Base-by-base conservation (phyloP, 2,113 vertebrate genomes). In the Callochromis pleurospilus region DNA sequence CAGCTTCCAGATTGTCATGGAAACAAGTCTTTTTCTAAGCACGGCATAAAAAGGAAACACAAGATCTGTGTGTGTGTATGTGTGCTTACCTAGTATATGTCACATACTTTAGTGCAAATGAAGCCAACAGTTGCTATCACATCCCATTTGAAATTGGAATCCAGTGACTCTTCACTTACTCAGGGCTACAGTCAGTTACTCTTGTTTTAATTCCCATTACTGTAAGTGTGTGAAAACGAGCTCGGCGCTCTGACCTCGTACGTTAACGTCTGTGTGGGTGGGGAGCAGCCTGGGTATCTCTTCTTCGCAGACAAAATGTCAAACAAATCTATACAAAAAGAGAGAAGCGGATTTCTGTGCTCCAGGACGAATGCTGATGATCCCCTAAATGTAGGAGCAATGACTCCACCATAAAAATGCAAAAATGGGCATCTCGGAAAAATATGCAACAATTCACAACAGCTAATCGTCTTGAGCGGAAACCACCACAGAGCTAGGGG, bases 351-450 rank as follows among this genome's bases (percentile, higher is more conserved):
- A 79, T 79, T 75, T 70, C 8, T 55, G 62, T 21, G 40, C 90
- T 91, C 7, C 29, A 26, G 75, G 92, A 92, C 86, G 79, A 91
- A 82, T 45, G 70, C 70, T 89, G 88, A 92, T 94, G 86, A 92
- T 86, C 54, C 68, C 42, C 55, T 83, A 89, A 94, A 87, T 81
- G 87, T 38, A 79, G 83, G 54, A 51, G 88, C 81, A 90, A 92
- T 86, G 79, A 89, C 86, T 88, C 73, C 51, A 80, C 79, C 90
- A 85, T 82, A 80, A 91, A 94, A 93, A 92, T 83, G 51, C 77
- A 80, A 91, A 94, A 93, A 92, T 82, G 42, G 62, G 68, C 79
- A 75, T 80, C 82, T 62, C 19, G 81, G 33, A 68, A 62, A 92
- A 93, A 91, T 85, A 91, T 85, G 73, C 24, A 6, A 15, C 21